A percentile compares a stretch with the other conserved stretches of the same genome.
phyloP scores from a whole-genome alignment of 2,888 invertebrate genomes.

The Norana najaformis region DNA sequence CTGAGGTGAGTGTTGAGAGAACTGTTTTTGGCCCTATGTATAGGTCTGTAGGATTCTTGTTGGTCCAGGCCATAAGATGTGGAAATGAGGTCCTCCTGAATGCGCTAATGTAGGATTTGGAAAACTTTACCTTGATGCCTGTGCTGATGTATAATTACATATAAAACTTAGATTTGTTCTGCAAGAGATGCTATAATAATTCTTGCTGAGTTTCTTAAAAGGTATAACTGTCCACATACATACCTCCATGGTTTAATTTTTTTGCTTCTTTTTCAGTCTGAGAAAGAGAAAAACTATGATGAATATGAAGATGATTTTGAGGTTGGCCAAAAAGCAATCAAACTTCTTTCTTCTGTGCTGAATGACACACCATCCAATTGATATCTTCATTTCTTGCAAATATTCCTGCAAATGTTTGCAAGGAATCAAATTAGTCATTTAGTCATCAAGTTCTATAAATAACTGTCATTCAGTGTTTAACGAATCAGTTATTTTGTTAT shows the following conservation, averaged over 20 bases:
- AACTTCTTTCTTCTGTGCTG: not conserved
- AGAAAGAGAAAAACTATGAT: conserved; percentile 48
- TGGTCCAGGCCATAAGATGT: not conserved
- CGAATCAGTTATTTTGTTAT: too few relatives aligned
- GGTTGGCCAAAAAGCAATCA: conserved; percentile 44
- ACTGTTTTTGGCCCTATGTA: not conserved
- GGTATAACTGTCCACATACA: not conserved
- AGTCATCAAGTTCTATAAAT: too few relatives aligned
- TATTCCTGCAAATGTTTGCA: too few relatives aligned
- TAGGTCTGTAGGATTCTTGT: not conserved
- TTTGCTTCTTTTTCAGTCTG: conserved; percentile 16
- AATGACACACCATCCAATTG: too few relatives aligned
- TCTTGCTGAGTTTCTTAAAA: not conserved
- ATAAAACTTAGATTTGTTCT: too few relatives aligned
- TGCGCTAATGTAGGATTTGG: too few relatives aligned
- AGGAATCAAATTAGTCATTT: too few relatives aligned
- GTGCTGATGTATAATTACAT: too few relatives aligned
- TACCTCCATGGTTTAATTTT: not conserved
- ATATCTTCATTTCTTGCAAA: not conserved
- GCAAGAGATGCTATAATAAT: too few relatives aligned
- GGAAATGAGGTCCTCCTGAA: not conserved
- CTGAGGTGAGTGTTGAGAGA: not conserved
- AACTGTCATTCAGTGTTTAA: too few relatives aligned
- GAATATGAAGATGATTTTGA: conserved; percentile 61
- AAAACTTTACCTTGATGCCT: too few relatives aligned